Evolutionary conservation across 1,140 invertebrate species (phyloP), one percentile per base, ranked within the genome.

Genomic region (Sycobia sp.): DNA sequence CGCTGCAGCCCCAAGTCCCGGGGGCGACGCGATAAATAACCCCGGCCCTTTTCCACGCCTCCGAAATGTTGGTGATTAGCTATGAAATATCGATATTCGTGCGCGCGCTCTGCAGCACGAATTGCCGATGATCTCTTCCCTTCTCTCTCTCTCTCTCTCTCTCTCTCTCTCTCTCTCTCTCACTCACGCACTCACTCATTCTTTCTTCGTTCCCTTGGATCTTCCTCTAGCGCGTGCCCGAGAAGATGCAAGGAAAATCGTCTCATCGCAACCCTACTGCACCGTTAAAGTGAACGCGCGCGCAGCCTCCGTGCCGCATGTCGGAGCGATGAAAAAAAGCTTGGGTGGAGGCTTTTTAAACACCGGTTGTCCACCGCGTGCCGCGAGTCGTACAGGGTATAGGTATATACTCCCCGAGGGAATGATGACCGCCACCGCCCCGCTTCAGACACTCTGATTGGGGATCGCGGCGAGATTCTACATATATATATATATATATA

Each of bases 41-140:
- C n/a, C n/a, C 76, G 77, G 71, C 67, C 71, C 79, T 79, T 82
- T 80, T 82, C 80, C 78, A 81, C 80, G 80, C 80, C 80, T 82
- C 77, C 77, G 74, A 82, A 82, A 81, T 81, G 72, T 74, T 76
- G 78, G 79, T 81, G 79, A 81, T 82, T 80, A 82, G 75, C 75
- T 69, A 77, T 82, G 78, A 82, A 82, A 82, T 82, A 82, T 82
- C 78, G 80, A 78, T 82, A 80, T 82, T 81, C 61, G 46, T 51
- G n/a, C 14, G n/a, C n/a, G n/a, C n/a, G n/a, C n/a, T n/a, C n/a
- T n/a, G n/a, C 16, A 36, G 38, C 46, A 47, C 36, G 46, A 59
- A 49, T 49, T 49, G 44, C 44, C 23, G 38, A 29, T n/a, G n/a
- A n/a, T n/a, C n/a, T n/a, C n/a, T n/a, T n/a, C n/a, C n/a, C n/a